phyloP scores from a whole-genome alignment of 2,888 invertebrate species.

The Cryptocephalus primarius region DNA sequence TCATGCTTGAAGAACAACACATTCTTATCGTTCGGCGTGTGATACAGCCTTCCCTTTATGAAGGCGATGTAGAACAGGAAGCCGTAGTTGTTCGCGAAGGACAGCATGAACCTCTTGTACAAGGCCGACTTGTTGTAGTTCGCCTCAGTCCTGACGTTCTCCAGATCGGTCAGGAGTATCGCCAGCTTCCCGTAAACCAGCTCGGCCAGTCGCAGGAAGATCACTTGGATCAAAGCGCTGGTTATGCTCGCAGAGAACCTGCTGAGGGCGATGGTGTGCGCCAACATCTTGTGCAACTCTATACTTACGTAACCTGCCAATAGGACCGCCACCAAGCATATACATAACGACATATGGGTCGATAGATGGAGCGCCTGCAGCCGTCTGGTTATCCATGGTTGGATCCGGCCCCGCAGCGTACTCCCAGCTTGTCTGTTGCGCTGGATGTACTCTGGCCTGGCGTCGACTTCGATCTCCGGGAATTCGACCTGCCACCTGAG shows the following conservation, averaged over 20 bases:
- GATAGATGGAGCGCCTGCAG: too few relatives aligned
- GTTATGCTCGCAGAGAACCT: conserved; percentile 8
- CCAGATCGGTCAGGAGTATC: conserved; percentile 25
- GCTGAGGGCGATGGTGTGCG: conserved; percentile 6
- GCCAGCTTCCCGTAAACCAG: conserved; percentile 22
- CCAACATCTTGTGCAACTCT: too few relatives aligned
- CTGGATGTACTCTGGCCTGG: too few relatives aligned
- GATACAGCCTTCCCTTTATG: conserved; percentile 19
- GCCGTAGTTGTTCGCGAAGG: conserved; percentile 28
- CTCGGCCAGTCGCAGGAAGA: conserved; percentile 21
- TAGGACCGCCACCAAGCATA: neutral
- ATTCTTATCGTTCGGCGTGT: conserved; percentile 8
- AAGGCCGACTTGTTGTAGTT: conserved; percentile 29
- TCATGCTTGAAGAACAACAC: conserved; percentile 21
- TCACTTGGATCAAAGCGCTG: conserved; percentile 15
- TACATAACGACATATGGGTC: neutral
- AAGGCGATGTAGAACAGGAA: conserved; percentile 29
- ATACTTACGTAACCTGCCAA: too few relatives aligned
- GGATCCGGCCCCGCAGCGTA: too few relatives aligned
- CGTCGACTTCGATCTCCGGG: too few relatives aligned
- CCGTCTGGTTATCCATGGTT: too few relatives aligned
- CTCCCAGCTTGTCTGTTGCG: too few relatives aligned
- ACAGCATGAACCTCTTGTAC: conserved; percentile 28
- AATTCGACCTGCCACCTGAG: too few relatives aligned
- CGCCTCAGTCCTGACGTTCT: conserved; percentile 30